These are phyloP conservation scores for Danio albolineatus DNA, from an alignment of 2,797 vertebrate genomes.

Conservation along the genomic window DNA sequence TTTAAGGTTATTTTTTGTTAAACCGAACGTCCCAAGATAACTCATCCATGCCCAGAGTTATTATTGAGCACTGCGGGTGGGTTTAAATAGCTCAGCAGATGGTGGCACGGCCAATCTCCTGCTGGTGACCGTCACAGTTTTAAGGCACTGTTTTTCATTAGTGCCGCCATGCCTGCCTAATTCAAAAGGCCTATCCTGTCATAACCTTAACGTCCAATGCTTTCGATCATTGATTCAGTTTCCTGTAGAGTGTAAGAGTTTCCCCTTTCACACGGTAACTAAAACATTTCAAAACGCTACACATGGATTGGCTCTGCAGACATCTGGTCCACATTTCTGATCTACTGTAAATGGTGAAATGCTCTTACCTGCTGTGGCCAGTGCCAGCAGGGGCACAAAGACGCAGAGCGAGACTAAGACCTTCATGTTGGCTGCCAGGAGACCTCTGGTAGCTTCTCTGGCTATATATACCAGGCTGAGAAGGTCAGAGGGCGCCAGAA, in stretches of 20 bases:
- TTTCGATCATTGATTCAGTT: too few species aligned
- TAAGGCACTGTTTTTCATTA: conserved; percentile 17
- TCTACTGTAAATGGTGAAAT: conserved; percentile 1
- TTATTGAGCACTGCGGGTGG: conserved; percentile 58
- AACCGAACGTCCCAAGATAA: background rate
- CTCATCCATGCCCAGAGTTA: conserved; percentile 44
- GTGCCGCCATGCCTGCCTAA: background rate
- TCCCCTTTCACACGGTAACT: background rate
- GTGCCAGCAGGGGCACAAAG: conserved; percentile 87
- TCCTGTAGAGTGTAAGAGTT: background rate
- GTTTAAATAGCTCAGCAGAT: conserved; percentile 66
- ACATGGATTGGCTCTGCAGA: background rate
- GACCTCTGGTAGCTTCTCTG: conserved; percentile 79
- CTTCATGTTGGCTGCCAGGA: conserved; percentile 98
- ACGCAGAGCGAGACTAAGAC: conserved; percentile 87
- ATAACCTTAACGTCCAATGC: background rate
- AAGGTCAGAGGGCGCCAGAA: conserved; percentile 82
- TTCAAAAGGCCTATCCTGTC: background rate
- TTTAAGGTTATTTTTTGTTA: background rate
- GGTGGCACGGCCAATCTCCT: conserved; percentile 51
- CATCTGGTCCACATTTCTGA: background rate
- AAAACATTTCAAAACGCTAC: background rate
- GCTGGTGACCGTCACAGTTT: conserved; percentile 21
- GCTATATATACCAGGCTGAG: conserved; percentile 87
- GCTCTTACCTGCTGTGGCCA: conserved; percentile 88